These are phyloP conservation scores for Chrysolina americana DNA, from an alignment of 2,888 invertebrate species.

Conservation along the genomic window DNA sequence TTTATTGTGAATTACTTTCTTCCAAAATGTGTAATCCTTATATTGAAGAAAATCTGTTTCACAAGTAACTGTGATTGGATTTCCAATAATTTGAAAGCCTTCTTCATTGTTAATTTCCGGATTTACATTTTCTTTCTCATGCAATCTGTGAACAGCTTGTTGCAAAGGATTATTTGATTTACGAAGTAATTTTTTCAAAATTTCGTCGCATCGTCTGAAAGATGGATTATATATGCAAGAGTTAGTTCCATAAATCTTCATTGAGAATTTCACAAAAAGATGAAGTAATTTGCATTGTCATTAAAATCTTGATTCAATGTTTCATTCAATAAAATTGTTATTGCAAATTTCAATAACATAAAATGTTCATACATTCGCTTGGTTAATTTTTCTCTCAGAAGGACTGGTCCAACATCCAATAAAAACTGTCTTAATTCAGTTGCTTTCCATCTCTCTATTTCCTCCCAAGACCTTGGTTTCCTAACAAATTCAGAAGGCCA, in stretches of 20 bases:
- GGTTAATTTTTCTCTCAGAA: slow-evolving; percentile 37
- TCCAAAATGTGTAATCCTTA: slow-evolving; percentile 22
- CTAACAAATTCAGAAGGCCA: slow-evolving; percentile 42
- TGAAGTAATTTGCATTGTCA: slow-evolving; percentile 37
- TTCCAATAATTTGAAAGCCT: slow-evolving; percentile 23
- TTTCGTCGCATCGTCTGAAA: slow-evolving; percentile 36
- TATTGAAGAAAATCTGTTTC: slow-evolving; percentile 12
- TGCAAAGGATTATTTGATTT: slow-evolving; percentile 40
- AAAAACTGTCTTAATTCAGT: slow-evolving; percentile 41
- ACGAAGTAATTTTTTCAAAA: slow-evolving; percentile 31
- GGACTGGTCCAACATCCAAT: slow-evolving; percentile 37
- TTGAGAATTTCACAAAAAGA: slow-evolving; percentile 32
- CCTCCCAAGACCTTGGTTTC: slow-evolving; percentile 37
- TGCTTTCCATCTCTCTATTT: slow-evolving; percentile 40
- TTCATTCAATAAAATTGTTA: slow-evolving; percentile 40
- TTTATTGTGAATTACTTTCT: slow-evolving; percentile 21
- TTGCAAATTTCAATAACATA: slow-evolving; percentile 38
- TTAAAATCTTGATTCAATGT: slow-evolving; percentile 40
- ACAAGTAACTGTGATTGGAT: slow-evolving; percentile 14
- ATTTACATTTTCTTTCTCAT: slow-evolving; percentile 32
- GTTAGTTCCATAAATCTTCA: slow-evolving; percentile 35
- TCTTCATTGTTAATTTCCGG: slow-evolving; percentile 22
- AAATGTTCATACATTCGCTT: slow-evolving; percentile 36
- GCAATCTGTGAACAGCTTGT: slow-evolving; percentile 36
- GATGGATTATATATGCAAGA: slow-evolving; percentile 39